Conservation (phyloP, 2,113 vertebrate species). For the Lasiurus borealis region DNA sequence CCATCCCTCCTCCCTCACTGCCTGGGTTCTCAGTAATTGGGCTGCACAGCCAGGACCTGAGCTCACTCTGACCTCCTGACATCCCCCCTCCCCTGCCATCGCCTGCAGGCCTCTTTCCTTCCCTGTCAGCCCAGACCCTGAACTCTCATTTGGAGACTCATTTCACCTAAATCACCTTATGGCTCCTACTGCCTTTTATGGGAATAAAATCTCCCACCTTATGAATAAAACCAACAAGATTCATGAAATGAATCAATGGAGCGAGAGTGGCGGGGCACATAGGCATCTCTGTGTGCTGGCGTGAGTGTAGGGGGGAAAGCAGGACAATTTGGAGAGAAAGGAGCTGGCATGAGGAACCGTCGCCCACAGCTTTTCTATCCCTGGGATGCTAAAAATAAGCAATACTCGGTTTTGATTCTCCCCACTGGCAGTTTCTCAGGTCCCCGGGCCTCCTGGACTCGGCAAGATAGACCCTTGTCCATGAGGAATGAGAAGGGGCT, state of each 20-base stretch:
- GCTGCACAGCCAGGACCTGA: neutral
- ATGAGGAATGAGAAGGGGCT: neutral
- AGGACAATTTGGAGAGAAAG: neutral
- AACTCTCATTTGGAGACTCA: neutral
- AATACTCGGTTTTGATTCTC: neutral
- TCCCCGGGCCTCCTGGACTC: neutral
- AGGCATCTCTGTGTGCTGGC: neutral
- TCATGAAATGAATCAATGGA: neutral
- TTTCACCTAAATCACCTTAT: neutral
- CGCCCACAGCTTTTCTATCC: neutral
- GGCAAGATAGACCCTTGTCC: neutral
- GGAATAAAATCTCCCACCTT: conserved; percentile 12
- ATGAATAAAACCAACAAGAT: conserved; percentile 37
- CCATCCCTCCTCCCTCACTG: neutral
- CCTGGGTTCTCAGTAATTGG: accelerated
- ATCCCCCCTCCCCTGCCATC: no score
- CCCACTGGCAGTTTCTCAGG: neutral
- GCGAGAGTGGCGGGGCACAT: neutral
- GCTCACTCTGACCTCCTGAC: neutral
- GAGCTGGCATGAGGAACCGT: neutral
- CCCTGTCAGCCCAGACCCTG: neutral
- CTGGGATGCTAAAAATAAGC: conserved; percentile 38
- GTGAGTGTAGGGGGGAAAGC: accelerated
- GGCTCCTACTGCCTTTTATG: neutral
- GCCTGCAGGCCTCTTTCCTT: neutral